Evolutionary conservation across 2,113 vertebrate genomes (phyloP).

Genomic region (Malurus elegans): DNA sequence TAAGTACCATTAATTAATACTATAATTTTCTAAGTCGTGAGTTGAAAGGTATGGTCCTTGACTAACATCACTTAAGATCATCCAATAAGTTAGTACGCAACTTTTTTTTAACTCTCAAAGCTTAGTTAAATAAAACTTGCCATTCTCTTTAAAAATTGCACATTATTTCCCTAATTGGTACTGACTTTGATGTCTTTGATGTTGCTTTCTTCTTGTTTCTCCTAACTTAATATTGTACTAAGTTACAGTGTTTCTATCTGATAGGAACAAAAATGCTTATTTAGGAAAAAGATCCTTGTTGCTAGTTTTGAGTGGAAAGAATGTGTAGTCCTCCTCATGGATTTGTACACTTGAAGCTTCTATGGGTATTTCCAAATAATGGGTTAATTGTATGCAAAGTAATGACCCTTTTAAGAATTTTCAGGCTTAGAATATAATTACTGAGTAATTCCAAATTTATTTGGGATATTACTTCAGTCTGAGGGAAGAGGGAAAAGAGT

Average conservation of each 20-base stretch:
- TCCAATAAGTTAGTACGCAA: background rate
- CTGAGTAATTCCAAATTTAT: background rate
- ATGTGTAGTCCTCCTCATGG: background rate
- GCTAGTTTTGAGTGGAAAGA: background rate
- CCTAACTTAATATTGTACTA: background rate
- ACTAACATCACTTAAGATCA: background rate
- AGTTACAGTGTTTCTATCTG: background rate
- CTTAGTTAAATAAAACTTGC: background rate
- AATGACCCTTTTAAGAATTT: background rate
- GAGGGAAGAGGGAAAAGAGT: background rate
- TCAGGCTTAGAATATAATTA: background rate
- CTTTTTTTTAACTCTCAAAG: background rate
- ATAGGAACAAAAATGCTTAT: background rate
- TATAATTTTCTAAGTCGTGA: background rate
- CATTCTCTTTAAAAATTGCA: background rate
- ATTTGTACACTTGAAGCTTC: background rate
- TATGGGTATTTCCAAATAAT: background rate
- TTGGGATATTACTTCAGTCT: background rate
- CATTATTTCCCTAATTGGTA: background rate
- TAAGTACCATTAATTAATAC: background rate
- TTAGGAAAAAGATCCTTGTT: slow-evolving; percentile 10
- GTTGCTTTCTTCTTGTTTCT: background rate
- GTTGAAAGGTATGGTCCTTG: background rate
- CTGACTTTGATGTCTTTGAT: background rate
- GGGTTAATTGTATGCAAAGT: background rate